These are phyloP conservation scores for Eilema sororculum DNA, from an alignment of 2,888 invertebrate species.

Conservation along the genomic window DNA sequence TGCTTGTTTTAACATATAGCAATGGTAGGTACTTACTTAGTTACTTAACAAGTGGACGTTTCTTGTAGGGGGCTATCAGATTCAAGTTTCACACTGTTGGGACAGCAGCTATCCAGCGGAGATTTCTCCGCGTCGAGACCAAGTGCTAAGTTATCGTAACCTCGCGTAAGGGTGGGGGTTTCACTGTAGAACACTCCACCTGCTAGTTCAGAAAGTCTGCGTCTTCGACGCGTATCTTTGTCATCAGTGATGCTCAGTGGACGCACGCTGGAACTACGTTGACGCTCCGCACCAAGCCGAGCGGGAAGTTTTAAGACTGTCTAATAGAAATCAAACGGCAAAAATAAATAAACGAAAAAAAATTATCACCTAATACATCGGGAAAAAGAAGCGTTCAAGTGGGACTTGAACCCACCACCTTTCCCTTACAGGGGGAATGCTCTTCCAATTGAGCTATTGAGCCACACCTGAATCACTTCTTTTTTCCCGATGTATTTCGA, in stretches of 20 bases:
- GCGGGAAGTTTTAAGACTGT: slow-evolving; percentile 73
- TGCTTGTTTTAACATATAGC: background rate
- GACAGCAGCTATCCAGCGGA: slow-evolving; percentile 60
- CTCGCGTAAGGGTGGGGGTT: slow-evolving; percentile 62
- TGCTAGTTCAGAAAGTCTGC: slow-evolving; percentile 80
- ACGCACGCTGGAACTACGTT: slow-evolving; percentile 80
- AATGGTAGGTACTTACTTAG: background rate
- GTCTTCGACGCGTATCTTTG: slow-evolving; percentile 79
- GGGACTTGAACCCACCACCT: too few species aligned
- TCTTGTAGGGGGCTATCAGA: slow-evolving; percentile 53
- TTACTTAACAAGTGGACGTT: slow-evolving; percentile 57
- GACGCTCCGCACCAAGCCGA: slow-evolving; percentile 74
- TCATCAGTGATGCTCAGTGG: slow-evolving; percentile 76
- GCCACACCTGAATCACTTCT: too few species aligned
- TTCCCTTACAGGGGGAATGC: too few species aligned
- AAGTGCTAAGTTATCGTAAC: slow-evolving; percentile 78
- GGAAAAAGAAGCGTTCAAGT: too few species aligned
- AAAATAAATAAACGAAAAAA: background rate
- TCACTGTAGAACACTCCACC: slow-evolving; percentile 85
- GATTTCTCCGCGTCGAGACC: slow-evolving; percentile 75
- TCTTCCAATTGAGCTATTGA: too few species aligned
- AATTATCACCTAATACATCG: too few species aligned
- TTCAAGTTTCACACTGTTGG: slow-evolving; percentile 64
- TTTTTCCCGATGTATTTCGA: too few species aligned
- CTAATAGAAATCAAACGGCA: slow-evolving; percentile 54